Conservation (phyloP, 2,113 vertebrate species). For the Xenus cinereus region DNA sequence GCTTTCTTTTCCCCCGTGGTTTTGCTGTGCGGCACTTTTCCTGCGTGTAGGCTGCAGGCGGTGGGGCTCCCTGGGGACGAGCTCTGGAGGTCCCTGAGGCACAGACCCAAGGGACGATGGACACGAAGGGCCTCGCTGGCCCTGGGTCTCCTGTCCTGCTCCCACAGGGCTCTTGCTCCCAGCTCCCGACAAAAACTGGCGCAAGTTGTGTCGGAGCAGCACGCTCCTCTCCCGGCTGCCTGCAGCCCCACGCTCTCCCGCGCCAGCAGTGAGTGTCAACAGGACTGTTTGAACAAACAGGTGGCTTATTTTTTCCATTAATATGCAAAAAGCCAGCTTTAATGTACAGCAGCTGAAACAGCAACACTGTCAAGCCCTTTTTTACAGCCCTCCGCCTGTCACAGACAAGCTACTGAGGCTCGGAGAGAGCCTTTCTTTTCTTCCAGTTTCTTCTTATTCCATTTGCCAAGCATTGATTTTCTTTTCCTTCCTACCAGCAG, state of each 20-base stretch:
- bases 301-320: background rate
- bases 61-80: background rate
- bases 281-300: background rate
- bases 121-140: background rate
- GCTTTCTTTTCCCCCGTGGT: background rate
- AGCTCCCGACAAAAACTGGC: background rate
- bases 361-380: background rate
- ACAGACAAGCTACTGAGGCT: background rate
- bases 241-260: background rate
- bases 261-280: background rate
- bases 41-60: accelerated
- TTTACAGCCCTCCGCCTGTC: background rate
- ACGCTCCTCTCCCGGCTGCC: accelerated
- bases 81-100: background rate
- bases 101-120: too few relatives aligned
- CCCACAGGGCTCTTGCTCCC: background rate
- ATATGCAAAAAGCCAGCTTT: background rate
- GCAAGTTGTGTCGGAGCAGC: accelerated
- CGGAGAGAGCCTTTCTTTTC: background rate
- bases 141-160: background rate
- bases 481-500: conserved; percentile 11
- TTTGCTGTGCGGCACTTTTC: background rate
- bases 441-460: background rate
- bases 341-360: background rate
- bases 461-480: conserved; percentile 59